Evolutionary conservation across 1,140 invertebrate species (phyloP).

Genomic region (Drosophila lacertosa): DNA sequence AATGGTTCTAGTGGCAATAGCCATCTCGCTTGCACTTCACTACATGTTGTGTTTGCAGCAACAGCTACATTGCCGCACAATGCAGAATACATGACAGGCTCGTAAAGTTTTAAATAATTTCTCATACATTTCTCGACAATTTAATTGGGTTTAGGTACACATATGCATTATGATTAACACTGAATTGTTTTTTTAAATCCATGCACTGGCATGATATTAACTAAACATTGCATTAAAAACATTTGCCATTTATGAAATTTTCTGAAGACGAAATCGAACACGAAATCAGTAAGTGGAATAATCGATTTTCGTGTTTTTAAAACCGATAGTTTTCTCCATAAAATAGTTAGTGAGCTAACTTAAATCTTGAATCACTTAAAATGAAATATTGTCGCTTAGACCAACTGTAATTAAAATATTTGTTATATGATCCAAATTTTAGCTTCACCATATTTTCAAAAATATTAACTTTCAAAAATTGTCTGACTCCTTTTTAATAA

Average conservation of each 20-base stretch:
- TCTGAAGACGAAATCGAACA: conserved; percentile 40
- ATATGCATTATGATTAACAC: neutral
- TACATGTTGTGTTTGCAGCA: conserved; percentile 45
- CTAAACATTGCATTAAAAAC: conserved; percentile 11
- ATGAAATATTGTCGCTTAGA: neutral
- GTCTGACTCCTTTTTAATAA: too few species aligned
- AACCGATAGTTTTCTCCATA: neutral
- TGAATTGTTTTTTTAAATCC: neutral
- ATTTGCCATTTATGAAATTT: conserved; percentile 23
- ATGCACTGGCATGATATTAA: conserved; percentile 5
- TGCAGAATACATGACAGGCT: conserved; percentile 16
- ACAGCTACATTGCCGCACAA: conserved; percentile 36
- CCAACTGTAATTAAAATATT: too few species aligned
- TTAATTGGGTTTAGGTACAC: neutral
- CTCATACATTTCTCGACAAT: conserved; percentile 1
- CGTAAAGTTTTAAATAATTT: conserved; percentile 1
- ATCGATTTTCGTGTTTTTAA: conserved; percentile 28
- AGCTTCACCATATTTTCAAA: too few species aligned
- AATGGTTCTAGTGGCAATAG: conserved; percentile 39
- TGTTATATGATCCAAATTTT: too few species aligned
- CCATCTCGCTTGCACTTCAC: conserved; percentile 51
- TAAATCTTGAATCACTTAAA: neutral
- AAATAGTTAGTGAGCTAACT: neutral
- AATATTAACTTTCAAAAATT: too few species aligned
- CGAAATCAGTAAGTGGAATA: conserved; percentile 25